These are phyloP conservation scores for Tetragonula clypearis DNA, from an alignment of 1,140 invertebrate species.

Conservation along the genomic window DNA sequence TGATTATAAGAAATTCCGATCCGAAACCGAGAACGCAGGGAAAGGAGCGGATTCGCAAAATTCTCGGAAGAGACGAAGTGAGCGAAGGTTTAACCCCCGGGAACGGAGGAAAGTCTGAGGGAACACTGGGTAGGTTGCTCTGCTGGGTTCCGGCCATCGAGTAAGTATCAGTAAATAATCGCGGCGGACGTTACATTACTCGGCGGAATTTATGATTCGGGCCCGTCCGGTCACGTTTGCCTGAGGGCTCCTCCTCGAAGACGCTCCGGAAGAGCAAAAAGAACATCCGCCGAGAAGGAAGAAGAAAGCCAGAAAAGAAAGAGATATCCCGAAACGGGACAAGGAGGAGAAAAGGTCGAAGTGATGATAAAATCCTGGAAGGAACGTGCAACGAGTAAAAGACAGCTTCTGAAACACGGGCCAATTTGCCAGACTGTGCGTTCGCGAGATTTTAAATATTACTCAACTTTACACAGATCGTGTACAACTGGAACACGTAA, in stretches of 20 bases:
- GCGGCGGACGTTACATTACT: slow-evolving; percentile 79
- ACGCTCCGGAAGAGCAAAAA: slow-evolving; percentile 63
- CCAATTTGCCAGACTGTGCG: slow-evolving; percentile 74
- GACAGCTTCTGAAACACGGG: slow-evolving; percentile 70
- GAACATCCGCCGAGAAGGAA: slow-evolving; percentile 3
- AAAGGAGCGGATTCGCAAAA: neutral
- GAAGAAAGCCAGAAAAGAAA: slow-evolving; percentile 13
- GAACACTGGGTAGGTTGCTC: slow-evolving; percentile 64
- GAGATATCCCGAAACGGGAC: slow-evolving; percentile 17
- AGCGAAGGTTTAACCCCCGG: neutral
- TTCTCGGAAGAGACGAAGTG: neutral
- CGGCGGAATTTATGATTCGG: slow-evolving; percentile 79
- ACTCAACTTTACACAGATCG: slow-evolving; percentile 33
- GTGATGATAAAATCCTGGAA: slow-evolving; percentile 49
- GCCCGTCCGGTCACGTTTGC: slow-evolving; percentile 73
- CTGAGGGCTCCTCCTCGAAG: slow-evolving; percentile 70
- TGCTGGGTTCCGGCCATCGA: slow-evolving; percentile 66
- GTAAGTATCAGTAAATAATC: slow-evolving; percentile 81
- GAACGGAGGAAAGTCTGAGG: slow-evolving; percentile 64
- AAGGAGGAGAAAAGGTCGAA: slow-evolving; percentile 48
- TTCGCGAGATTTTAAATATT: slow-evolving; percentile 75
- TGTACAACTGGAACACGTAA: neutral
- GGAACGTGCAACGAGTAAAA: slow-evolving; percentile 46
- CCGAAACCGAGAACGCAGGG: neutral
- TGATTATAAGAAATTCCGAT: neutral